Evolutionary conservation across 2,113 vertebrate species (phyloP).

Genomic region (Boleophthalmus pectinirostris): DNA sequence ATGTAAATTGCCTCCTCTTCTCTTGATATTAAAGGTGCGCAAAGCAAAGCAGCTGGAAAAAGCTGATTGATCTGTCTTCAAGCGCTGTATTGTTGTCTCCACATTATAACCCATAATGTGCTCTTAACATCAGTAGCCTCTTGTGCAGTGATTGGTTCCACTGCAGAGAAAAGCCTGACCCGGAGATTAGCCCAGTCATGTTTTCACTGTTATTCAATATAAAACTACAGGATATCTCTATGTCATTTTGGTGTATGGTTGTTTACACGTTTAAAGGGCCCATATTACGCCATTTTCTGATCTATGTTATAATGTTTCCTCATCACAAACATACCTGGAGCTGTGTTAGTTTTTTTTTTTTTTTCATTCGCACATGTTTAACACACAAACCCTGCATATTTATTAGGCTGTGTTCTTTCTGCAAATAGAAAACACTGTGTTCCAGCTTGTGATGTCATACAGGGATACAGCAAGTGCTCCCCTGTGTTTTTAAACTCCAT

Average conservation of each 20-base stretch:
- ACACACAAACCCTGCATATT: too few relatives aligned
- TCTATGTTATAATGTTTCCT: too few relatives aligned
- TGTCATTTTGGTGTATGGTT: not conserved
- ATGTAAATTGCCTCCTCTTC: not conserved
- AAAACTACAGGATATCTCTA: too few relatives aligned
- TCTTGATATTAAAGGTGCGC: not conserved
- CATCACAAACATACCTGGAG: too few relatives aligned
- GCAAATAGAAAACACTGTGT: too few relatives aligned
- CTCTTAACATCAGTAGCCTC: not conserved
- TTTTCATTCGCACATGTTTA: too few relatives aligned
- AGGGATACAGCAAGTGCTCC: too few relatives aligned
- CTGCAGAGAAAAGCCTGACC: not conserved
- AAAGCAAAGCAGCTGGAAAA: not conserved
- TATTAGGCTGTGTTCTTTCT: too few relatives aligned
- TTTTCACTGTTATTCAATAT: not conserved
- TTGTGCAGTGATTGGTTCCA: not conserved
- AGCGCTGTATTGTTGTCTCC: not conserved
- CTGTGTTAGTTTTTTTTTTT: too few relatives aligned
- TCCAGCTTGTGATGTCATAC: too few relatives aligned
- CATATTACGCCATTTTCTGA: too few relatives aligned
- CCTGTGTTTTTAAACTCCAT: too few relatives aligned
- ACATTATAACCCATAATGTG: not conserved
- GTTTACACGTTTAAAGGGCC: not conserved
- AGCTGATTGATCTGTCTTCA: slow-evolving; percentile 7
- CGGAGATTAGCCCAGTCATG: not conserved